Conservation (phyloP, 2,888 invertebrate species). For the Rotaria socialis region DNA sequence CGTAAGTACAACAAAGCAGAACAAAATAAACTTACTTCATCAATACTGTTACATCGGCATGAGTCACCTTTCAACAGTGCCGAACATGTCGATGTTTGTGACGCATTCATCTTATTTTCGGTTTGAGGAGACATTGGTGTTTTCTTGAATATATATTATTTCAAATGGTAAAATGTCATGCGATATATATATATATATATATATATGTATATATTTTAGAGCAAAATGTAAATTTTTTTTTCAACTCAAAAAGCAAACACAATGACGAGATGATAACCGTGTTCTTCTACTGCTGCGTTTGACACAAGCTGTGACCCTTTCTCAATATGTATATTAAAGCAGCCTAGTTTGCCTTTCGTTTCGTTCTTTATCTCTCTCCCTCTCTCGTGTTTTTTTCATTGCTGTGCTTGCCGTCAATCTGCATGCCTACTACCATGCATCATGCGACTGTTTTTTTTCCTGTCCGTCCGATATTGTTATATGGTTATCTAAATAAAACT, state of each 20-base stretch:
- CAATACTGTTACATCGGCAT: neutral
- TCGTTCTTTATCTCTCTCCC: slow-evolving; percentile 2
- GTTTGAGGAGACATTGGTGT: neutral
- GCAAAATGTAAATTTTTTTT: neutral
- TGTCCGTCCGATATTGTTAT: too few species aligned
- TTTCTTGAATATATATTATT: neutral
- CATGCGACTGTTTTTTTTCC: too few species aligned
- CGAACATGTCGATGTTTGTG: neutral
- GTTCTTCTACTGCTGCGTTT: neutral
- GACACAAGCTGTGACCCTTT: neutral
- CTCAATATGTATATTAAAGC: neutral
- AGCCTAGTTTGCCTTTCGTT: neutral
- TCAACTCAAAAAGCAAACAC: neutral
- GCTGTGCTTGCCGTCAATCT: neutral
- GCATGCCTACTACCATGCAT: neutral
- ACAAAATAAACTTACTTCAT: neutral
- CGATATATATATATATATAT: neutral
- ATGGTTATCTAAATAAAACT: neutral
- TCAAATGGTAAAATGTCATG: neutral
- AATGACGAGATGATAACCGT: neutral
- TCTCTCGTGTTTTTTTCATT: neutral
- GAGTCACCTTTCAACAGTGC: neutral
- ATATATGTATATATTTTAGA: too few species aligned
- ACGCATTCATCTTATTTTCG: neutral
- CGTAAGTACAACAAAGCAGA: neutral